These are phyloP conservation scores for Yponomeuta sedellus DNA, from an alignment of 2,888 invertebrate species.

Conservation along the genomic window DNA sequence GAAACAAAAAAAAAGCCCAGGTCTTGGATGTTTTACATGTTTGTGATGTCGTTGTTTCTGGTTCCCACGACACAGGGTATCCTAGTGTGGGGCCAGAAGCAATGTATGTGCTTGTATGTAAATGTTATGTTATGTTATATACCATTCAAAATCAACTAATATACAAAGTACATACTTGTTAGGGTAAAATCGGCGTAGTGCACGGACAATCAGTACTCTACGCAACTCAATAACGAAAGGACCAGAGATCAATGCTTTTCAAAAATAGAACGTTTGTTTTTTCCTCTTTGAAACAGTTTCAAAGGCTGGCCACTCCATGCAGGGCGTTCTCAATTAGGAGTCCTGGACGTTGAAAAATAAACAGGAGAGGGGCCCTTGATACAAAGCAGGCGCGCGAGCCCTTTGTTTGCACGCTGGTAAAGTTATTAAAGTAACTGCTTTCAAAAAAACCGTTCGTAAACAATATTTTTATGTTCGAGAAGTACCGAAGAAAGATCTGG, in stretches of 20 bases:
- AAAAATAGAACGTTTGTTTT: constrained; percentile 10
- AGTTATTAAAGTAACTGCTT: constrained; percentile 53
- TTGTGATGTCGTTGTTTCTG: too few species aligned
- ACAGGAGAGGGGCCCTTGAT: constrained; percentile 48
- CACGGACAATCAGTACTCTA: background rate
- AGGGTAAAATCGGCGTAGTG: too few species aligned
- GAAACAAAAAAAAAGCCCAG: too few species aligned
- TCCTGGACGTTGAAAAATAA: constrained; percentile 57
- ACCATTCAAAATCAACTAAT: too few species aligned
- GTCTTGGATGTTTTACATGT: too few species aligned
- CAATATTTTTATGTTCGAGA: background rate
- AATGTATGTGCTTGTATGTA: too few species aligned
- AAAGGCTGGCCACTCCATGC: constrained; percentile 24
- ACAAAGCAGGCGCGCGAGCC: constrained; percentile 62
- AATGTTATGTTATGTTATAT: too few species aligned
- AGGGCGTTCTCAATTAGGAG: constrained; percentile 28
- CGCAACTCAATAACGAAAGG: background rate
- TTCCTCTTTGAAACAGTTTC: constrained; percentile 12
- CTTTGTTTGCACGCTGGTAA: constrained; percentile 61
- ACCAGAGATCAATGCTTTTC: constrained; percentile 3
- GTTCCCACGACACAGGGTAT: too few species aligned
- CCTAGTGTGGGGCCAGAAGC: too few species aligned
- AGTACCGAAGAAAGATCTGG: background rate
- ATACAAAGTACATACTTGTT: too few species aligned
- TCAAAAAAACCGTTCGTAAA: background rate